Evolutionary conservation across 2,888 invertebrate genomes (phyloP).

Genomic region (Embidobia sp.): DNA sequence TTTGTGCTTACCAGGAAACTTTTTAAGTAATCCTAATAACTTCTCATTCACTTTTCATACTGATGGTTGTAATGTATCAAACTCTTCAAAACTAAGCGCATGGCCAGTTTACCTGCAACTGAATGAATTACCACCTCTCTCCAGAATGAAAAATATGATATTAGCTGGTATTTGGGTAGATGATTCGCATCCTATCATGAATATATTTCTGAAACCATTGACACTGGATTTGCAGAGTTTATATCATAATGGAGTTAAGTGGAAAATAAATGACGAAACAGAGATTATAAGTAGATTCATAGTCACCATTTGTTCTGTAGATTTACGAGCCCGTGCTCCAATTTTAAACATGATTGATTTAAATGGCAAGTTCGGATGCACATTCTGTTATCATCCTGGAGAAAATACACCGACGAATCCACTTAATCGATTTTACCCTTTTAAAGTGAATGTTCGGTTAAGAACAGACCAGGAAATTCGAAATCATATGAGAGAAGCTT

Average conservation of each 20-base stretch:
- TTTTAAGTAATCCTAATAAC: not conserved
- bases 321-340: slow-evolving; percentile 11
- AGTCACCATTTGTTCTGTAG: slow-evolving; percentile 1
- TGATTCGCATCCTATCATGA: not conserved
- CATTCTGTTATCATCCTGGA: slow-evolving; percentile 22
- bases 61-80: not conserved
- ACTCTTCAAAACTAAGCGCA: not conserved
- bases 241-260: not conserved
- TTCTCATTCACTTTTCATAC: not conserved
- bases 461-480: not conserved
- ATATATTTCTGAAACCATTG: not conserved
- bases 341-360: slow-evolving; percentile 21
- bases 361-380: slow-evolving; percentile 16
- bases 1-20: not conserved
- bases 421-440: not conserved
- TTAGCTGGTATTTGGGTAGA: not conserved
- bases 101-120: not conserved
- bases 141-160: not conserved
- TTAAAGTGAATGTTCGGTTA: not conserved
- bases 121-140: not conserved
- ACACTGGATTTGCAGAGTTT: not conserved
- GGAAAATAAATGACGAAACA: not conserved
- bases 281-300: not conserved
- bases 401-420: not conserved
- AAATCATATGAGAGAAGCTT: slow-evolving; percentile 3